These are phyloP conservation scores for Parochlus steinenii DNA, from an alignment of 2,888 invertebrate species.

Conservation along the genomic window DNA sequence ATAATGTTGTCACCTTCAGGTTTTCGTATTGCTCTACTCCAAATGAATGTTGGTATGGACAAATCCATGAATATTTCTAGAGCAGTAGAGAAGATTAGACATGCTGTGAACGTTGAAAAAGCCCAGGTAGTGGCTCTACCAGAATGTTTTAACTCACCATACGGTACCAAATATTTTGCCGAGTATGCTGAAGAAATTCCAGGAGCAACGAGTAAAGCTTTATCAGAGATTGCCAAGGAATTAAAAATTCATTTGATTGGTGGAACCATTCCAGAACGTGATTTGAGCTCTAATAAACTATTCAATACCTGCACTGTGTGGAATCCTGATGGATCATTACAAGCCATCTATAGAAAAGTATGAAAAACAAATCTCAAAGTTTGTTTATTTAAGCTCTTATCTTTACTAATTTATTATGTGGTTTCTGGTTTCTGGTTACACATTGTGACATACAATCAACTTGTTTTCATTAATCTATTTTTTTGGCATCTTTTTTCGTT, in stretches of 20 bases:
- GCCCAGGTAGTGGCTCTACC: constrained; percentile 53
- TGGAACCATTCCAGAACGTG: constrained; percentile 76
- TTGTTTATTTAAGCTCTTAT: neutral
- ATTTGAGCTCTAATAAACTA: constrained; percentile 35
- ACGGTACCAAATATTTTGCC: constrained; percentile 61
- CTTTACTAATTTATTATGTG: too few species aligned
- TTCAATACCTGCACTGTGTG: constrained; percentile 85
- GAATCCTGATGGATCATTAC: constrained; percentile 56
- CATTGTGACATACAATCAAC: too few species aligned
- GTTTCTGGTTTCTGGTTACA: too few species aligned
- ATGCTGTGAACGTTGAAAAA: constrained; percentile 43
- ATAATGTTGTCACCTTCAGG: too few species aligned
- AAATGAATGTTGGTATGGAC: constrained; percentile 56
- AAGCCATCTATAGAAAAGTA: constrained; percentile 75
- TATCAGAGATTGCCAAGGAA: constrained; percentile 52
- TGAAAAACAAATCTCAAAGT: constrained; percentile 9
- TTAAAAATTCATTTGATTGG: constrained; percentile 67
- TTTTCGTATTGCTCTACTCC: constrained; percentile 63
- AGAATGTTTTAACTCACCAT: constrained; percentile 92
- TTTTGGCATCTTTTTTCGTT: neutral
- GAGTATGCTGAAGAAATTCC: constrained; percentile 81
- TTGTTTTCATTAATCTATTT: neutral
- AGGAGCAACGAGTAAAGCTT: constrained; percentile 32
- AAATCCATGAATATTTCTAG: constrained; percentile 59
- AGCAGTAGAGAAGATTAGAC: constrained; percentile 51